These are phyloP conservation scores for Capitella teleta DNA, from an alignment of 1,140 invertebrate genomes.

Conservation along the genomic window DNA sequence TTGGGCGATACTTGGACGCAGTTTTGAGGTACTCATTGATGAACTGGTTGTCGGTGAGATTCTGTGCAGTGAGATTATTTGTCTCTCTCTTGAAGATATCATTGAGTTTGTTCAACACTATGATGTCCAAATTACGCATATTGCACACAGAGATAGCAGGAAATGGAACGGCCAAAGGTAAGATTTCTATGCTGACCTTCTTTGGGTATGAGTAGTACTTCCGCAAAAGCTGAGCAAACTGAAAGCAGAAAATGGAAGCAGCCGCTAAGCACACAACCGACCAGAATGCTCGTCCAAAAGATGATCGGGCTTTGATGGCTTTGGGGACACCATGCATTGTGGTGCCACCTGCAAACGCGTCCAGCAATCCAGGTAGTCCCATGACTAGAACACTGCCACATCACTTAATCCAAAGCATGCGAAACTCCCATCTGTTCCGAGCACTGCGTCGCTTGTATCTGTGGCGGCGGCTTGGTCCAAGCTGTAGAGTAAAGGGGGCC, in stretches of 20 bases:
- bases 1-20: constrained; percentile 9
- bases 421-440: no score
- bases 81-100: constrained; percentile 1
- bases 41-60: constrained; percentile 5
- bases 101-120: constrained; percentile 7
- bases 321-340: constrained; percentile 7
- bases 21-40: constrained; percentile 3
- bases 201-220: constrained; percentile 11
- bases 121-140: constrained; percentile 8
- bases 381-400: no score
- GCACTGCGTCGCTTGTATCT: no score
- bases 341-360: background rate
- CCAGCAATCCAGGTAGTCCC: no score
- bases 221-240: background rate
- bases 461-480: no score
- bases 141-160: constrained; percentile 10
- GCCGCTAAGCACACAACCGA: background rate
- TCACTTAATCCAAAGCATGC: no score
- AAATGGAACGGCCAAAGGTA: constrained; percentile 2
- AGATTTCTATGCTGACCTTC: constrained; percentile 6
- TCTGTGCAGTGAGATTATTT: background rate
- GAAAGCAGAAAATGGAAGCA: background rate
- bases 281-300: constrained; percentile 3
- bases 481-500: no score
- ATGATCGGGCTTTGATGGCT: background rate